Evolutionary conservation across 2,797 vertebrate genomes (phyloP).

Genomic region (Bovichtus variegatus): DNA sequence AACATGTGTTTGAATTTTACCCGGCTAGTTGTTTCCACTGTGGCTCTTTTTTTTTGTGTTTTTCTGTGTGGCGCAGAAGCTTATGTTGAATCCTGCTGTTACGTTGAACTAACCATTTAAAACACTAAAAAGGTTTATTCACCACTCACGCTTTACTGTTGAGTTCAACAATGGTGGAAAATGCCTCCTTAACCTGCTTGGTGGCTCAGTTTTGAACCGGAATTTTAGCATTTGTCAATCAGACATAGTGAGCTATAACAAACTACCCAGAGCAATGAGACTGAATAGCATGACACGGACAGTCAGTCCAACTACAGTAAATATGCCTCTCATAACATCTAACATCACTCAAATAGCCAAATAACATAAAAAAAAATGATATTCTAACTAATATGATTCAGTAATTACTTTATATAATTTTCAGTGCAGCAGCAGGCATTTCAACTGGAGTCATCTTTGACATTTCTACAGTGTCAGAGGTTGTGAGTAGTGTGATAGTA

Average conservation of each 20-base stretch:
- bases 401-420: constrained; percentile 32
- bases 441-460: constrained; percentile 51
- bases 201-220: background rate
- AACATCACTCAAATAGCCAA: constrained; percentile 1
- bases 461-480: constrained; percentile 52
- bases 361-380: background rate
- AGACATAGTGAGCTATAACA: background rate
- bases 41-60: background rate
- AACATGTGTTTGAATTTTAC: background rate
- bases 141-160: background rate
- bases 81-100: background rate
- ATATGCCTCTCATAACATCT: constrained; percentile 1
- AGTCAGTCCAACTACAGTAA: constrained; percentile 2
- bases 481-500: constrained; percentile 59
- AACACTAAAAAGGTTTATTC: background rate
- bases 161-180: background rate
- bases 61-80: background rate
- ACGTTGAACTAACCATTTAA: background rate
- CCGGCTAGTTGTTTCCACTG: background rate
- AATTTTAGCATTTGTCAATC: background rate
- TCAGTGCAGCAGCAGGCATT: constrained; percentile 39
- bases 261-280: background rate
- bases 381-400: background rate
- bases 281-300: background rate
- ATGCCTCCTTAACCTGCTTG: background rate